Percentiles rank a stretch among this genome's conserved stretches.
phyloP scores from a whole-genome alignment of 2,888 invertebrate species.

The Eudemis profundana region DNA sequence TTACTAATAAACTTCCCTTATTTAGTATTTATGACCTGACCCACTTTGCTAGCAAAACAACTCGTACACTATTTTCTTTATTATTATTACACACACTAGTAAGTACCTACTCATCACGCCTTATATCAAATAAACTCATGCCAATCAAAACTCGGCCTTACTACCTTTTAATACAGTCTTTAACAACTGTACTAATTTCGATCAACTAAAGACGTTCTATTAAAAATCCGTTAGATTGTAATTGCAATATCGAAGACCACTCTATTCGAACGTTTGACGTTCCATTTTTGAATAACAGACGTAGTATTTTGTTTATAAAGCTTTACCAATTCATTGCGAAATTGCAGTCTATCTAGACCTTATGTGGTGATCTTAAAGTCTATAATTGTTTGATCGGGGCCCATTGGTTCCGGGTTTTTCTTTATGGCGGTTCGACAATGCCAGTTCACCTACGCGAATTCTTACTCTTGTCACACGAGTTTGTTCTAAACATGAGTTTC shows the following conservation, averaged over 20 bases:
- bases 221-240: conserved; percentile 31
- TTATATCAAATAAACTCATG: background rate
- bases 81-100: no score
- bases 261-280: background rate
- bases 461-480: conserved; percentile 44
- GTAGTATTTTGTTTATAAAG: conserved; percentile 12
- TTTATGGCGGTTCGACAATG: conserved; percentile 37
- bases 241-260: conserved; percentile 1
- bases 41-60: conserved; percentile 14
- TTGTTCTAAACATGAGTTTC: conserved; percentile 26
- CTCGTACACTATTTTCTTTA: conserved; percentile 19
- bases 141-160: conserved; percentile 1
- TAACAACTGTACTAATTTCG: background rate
- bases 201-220: conserved; percentile 3
- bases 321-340: background rate
- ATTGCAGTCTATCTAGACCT: background rate
- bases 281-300: conserved; percentile 15
- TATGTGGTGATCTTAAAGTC: background rate
- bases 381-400: background rate
- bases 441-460: conserved; percentile 50
- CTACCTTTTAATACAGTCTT: background rate
- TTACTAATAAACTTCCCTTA: conserved; percentile 9
- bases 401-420: conserved; percentile 7
- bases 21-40: conserved; percentile 30
- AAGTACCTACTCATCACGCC: background rate